These are phyloP conservation scores for Lordiphosa collinella DNA, from an alignment of 1,140 invertebrate species.

Conservation along the genomic window DNA sequence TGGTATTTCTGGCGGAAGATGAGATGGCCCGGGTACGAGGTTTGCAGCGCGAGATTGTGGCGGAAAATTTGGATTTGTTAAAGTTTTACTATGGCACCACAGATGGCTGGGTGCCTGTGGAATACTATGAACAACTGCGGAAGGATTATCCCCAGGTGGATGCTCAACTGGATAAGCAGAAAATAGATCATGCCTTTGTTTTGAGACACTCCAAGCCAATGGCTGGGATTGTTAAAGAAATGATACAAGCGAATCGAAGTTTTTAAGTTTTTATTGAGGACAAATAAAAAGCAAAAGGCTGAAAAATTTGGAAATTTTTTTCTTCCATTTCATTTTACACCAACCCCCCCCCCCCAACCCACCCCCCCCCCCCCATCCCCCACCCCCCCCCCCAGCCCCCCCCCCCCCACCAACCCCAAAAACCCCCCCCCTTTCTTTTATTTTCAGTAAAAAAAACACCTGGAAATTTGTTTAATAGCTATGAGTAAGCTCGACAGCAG, in stretches of 20 bases:
- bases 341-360: too few species aligned
- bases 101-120: conserved; percentile 88
- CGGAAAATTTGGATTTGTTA: conserved; percentile 82
- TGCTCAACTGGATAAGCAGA: conserved; percentile 84
- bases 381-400: too few species aligned
- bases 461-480: too few species aligned
- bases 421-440: too few species aligned
- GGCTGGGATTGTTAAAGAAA: conserved; percentile 82
- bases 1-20: conserved; percentile 83
- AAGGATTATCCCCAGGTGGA: conserved; percentile 83
- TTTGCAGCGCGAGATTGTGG: conserved; percentile 81
- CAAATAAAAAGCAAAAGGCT: not conserved
- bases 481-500: too few species aligned
- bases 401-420: too few species aligned
- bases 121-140: conserved; percentile 84
- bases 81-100: conserved; percentile 88
- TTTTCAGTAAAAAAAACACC: too few species aligned
- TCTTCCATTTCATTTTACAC: too few species aligned
- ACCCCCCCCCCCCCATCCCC: too few species aligned
- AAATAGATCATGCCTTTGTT: conserved; percentile 89
- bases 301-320: too few species aligned
- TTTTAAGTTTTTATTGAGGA: not conserved
- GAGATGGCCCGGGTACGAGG: conserved; percentile 84
- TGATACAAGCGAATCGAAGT: conserved; percentile 79
- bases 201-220: conserved; percentile 83